Base-by-base conservation (phyloP, 2,113 vertebrate genomes). In the Tachycineta bicolor region DNA sequence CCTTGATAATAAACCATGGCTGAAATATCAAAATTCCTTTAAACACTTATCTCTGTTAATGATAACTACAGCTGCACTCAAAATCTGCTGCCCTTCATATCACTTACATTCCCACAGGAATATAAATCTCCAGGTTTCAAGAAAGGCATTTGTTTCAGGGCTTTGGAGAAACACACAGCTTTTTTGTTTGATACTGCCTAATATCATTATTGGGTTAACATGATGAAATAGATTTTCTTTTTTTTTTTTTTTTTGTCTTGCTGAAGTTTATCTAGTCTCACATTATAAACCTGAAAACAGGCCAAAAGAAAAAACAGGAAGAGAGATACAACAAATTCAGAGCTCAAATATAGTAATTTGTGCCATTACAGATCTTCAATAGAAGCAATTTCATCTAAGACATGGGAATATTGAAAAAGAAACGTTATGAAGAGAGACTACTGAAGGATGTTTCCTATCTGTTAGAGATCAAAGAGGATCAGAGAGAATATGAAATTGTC, bases 1-100 rank as follows among this genome's bases (percentile, higher is more conserved):
- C 18, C 87, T 21, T 83, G n/a, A 60, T 90, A 87, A 63, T 49
- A 76, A 90, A 95, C 37, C 19, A 50, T 58, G 73, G 59, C 28
- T 91, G 50, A 89, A 93, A 81, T 74, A 81, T 28, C 53, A 93
- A 91, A 95, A 91, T 93, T 83, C 73, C 28, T 93, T 83, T 43
- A 83, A 94, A 88, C 87, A 37, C 18, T 64, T 89, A 64, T 90
- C 87, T 78, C 39, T 83, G 68, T 37, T 83, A 86, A 76, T 41
- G 53, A 62, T 77, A 94, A 75, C 87, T 81, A 52, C 83, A 97
- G 78, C 90, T 96, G 82, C 65, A 58, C 47, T 84, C 26, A 68
- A 71, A 94, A 91, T 34, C 69, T 81, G 52, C 44, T 92, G 67
- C 24, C 64, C 29, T 87, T 76, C 37, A 15, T 84, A 92, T 68